Conservation (phyloP, 2,888 invertebrate species). For the Nomada fabriciana region DNA sequence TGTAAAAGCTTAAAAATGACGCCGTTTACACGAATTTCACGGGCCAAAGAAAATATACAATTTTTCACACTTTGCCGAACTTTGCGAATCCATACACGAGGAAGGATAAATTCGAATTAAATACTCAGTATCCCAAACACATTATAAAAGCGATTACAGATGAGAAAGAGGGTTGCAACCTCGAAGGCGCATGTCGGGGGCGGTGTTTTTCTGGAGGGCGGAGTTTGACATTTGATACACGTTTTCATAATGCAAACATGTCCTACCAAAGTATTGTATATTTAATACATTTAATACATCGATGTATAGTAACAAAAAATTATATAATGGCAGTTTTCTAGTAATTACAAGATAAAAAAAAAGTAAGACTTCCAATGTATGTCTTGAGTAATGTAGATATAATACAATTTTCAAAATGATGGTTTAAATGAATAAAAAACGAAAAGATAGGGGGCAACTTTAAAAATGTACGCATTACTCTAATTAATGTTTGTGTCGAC, state of each 20-base stretch:
- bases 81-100: slow-evolving; percentile 22
- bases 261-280: slow-evolving; percentile 17
- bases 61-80: slow-evolving; percentile 22
- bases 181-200: slow-evolving; percentile 75
- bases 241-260: slow-evolving; percentile 50
- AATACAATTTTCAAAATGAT: too few relatives aligned
- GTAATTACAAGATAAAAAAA: too few relatives aligned
- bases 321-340: too few relatives aligned
- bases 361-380: too few relatives aligned
- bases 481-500: too few relatives aligned
- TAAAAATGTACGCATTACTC: too few relatives aligned
- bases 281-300: not conserved
- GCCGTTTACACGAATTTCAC: slow-evolving; percentile 2
- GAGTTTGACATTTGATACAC: slow-evolving; percentile 75
- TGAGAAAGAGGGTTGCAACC: slow-evolving; percentile 59
- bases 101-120: slow-evolving; percentile 44
- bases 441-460: too few relatives aligned
- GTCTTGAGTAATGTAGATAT: too few relatives aligned
- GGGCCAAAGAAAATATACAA: not conserved
- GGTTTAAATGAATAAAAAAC: too few relatives aligned
- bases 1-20: not conserved
- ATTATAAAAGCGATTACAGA: slow-evolving; percentile 68
- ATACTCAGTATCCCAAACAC: slow-evolving; percentile 51
- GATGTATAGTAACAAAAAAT: too few relatives aligned
- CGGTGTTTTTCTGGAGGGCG: slow-evolving; percentile 74